Base-by-base conservation (phyloP, 1,140 invertebrate species). In the Tetramorium alpestre region DNA sequence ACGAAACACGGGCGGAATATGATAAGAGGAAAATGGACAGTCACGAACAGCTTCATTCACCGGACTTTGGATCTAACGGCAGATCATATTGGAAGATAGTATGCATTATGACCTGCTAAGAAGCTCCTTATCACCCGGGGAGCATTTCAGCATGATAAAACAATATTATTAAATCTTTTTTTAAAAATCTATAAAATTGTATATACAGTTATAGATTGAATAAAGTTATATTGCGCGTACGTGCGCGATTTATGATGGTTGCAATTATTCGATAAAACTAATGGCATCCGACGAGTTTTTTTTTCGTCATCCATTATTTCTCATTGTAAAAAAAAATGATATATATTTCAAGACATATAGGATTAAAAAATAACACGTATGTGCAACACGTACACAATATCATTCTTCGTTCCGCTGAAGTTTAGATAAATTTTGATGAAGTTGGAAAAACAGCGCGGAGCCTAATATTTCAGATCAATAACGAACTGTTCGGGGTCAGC, bases 381-480 rank as follows among this genome's bases (percentile, higher is more conserved):
- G 76, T 22, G 41, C 16, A 18, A 41, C 38, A 38, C n/a, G 73
- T 62, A 28, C 13, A 51, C 33, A 2, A 38, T 51, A 51, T 54
- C 13, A 51, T 38, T 80, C 77, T 69, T 80, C 28, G 64, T 80
- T 80, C 13, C 28, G n/a, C 16, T 22, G 44, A 54, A 80, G 65
- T 69, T 18, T 41, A 33, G 64, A 81, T 81, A 69, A 81, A 81
- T 81, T 81, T 70, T 81, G 47, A 70, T 69, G 13, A 69, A 54
- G 28, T 56, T 38, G 64, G 13, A 54, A 69, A 81, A 81, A 81
- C 41, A 11, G 5, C 41, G 13, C 28, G 11, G n/a, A 22, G n/a
- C 13, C 62, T 80, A 69, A 69, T 80, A 80, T 69, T 80, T 80
- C 41, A 41, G 22, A 69, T 80, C 62, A 22, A 70, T 81, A 81